Evolutionary conservation across 2,113 vertebrate genomes (phyloP), one percentile per base, ranked within the genome.

Genomic region (Poeciliopsis prolifica): DNA sequence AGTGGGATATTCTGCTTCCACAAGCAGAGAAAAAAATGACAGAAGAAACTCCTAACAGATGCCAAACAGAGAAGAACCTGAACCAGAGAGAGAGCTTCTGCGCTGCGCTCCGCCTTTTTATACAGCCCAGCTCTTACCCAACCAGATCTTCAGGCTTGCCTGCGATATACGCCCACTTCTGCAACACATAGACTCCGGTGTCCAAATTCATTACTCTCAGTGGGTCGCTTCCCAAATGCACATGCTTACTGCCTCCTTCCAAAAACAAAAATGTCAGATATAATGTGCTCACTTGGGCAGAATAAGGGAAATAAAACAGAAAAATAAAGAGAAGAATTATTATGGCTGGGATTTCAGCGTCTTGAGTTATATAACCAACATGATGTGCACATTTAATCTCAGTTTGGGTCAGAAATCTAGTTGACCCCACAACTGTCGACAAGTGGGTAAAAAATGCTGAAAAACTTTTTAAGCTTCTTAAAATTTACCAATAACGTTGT

Each of bases 201-300:
- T 93, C 94, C 2, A 68, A 78, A 89, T 5, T 69, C 78, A 93
- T 94, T 93, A 94, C 85, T 79, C 83, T 75, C 86, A 79, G 67
- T 65, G 64, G 64, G 82, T 75, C n/a, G 66, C 72, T 14, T 78
- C 67, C 58, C 61, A 30, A 62, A n/a, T 70, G 83, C 75, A 81
- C 83, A 14, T 76, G 68, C 72, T 54, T 68, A 40, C 67, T 54
- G 1, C 65, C 63, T 72, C 72, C 79, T 71, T 66, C 71, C 60
- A 80, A 82, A 88, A 83, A 37, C 51, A 77, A 71, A 66, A 17
- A 30, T 17, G 58, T 79, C 68, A 0, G 63, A 83, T 62, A 64
- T 0, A 17, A 82, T 86, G 83, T n/a, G 31, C 67, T 81, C 87
- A 83, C 72, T 68, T 54, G 42, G 35, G 64, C 15, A 12, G 74